Conservation (phyloP, 2,888 invertebrate genomes). For the Lamproptera curius region DNA sequence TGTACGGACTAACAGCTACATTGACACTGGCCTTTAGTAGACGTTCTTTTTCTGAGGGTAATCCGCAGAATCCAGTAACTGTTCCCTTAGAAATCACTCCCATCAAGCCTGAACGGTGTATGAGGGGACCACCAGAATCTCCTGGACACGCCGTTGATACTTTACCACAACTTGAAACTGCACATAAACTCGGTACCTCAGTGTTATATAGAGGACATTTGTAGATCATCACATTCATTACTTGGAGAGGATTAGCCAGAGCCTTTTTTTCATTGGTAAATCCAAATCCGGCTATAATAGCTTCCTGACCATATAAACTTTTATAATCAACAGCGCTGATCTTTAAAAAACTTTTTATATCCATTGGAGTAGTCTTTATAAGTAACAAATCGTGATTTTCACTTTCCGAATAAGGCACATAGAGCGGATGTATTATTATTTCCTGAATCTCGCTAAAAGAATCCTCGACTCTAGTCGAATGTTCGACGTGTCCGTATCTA, state of each 20-base stretch:
- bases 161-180: not conserved
- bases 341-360: not conserved
- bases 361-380: not conserved
- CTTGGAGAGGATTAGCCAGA: not conserved
- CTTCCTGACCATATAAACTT: slow-evolving; percentile 7
- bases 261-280: not conserved
- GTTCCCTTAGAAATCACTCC: slow-evolving; percentile 1
- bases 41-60: not conserved
- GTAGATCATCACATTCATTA: not conserved
- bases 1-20: slow-evolving; percentile 8
- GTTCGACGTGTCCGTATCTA: not conserved
- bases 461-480: not conserved
- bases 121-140: slow-evolving; percentile 14
- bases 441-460: slow-evolving; percentile 3
- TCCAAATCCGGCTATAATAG: slow-evolving; percentile 5
- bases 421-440: slow-evolving; percentile 2
- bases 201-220: not conserved
- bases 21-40: not conserved
- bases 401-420: not conserved
- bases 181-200: not conserved
- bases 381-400: not conserved
- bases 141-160: not conserved
- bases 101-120: slow-evolving; percentile 5
- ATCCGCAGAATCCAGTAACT: not conserved
- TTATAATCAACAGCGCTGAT: slow-evolving; percentile 1